Conservation (phyloP, 2,113 vertebrate species). For the Brachyhypopomus occidentalis region DNA sequence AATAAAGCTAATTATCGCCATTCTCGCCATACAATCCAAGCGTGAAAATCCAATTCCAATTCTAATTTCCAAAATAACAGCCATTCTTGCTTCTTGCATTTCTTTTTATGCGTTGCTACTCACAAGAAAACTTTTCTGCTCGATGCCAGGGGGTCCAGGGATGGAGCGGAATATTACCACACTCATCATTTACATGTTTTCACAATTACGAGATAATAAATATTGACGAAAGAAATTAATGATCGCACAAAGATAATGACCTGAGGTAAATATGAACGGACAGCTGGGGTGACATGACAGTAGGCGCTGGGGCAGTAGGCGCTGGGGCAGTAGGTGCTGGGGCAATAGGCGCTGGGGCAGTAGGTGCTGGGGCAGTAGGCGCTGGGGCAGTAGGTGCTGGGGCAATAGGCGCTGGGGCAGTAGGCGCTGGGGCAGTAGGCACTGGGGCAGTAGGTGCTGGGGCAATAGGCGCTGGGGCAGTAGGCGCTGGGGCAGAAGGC, state of each 20-base stretch:
- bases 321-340: neutral
- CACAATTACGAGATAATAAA: conserved; percentile 51
- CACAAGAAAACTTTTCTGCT: neutral
- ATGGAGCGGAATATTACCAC: conserved; percentile 6
- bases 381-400: neutral
- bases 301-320: neutral
- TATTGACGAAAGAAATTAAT: neutral
- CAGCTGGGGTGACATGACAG: neutral
- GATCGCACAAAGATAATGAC: conserved; percentile 22
- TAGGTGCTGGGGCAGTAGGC: neutral
- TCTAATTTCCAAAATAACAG: neutral
- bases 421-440: neutral
- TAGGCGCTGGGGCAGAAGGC: neutral
- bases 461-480: no score
- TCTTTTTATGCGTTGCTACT: conserved; percentile 38
- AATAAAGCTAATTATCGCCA: neutral
- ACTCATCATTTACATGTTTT: conserved; percentile 2
- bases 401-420: no score
- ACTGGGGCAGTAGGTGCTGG: no score
- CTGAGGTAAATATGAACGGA: conserved; percentile 1
- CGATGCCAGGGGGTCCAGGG: conserved; percentile 5
- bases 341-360: no score
- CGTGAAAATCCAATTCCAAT: conserved; percentile 1
- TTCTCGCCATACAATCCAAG: neutral
- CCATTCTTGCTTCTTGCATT: neutral